Evolutionary conservation across 2,113 vertebrate species (phyloP).

Genomic region (Buteo buteo): DNA sequence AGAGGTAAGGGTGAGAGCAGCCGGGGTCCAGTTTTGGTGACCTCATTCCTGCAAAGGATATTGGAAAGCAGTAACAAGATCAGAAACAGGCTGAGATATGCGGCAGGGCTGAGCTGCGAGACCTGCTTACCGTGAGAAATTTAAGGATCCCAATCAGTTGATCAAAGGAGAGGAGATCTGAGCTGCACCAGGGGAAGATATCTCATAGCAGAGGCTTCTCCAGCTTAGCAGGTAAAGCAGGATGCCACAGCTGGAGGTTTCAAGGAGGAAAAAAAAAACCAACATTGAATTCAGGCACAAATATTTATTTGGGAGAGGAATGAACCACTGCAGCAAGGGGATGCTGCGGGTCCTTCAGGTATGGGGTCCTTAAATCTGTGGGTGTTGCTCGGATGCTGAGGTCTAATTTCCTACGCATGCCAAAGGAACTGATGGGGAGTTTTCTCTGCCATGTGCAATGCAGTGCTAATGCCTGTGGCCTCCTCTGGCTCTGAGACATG

Average conservation of each 20-base stretch:
- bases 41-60: neutral
- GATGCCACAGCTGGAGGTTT: constrained; percentile 41
- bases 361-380: neutral
- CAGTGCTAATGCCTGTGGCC: neutral
- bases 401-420: neutral
- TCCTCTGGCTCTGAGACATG: neutral
- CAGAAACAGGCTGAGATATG: neutral
- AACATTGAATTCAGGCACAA: neutral
- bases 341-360: neutral
- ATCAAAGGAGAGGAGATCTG: constrained; percentile 61
- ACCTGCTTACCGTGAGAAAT: constrained; percentile 57
- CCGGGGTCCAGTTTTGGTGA: neutral
- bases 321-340: neutral
- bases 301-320: neutral
- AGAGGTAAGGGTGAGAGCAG: neutral
- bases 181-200: constrained; percentile 42
- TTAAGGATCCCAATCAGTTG: constrained; percentile 33
- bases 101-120: neutral
- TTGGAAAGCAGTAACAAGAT: constrained; percentile 9
- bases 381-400: neutral
- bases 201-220: constrained; percentile 50
- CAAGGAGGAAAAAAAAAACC: neutral
- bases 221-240: constrained; percentile 54
- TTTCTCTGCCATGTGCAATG: neutral
- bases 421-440: neutral